A percentile compares a stretch with the other conserved stretches of the same genome.
phyloP scores from a whole-genome alignment of 2,113 vertebrate genomes.

The Hydrochoerus hydrochaeris region DNA sequence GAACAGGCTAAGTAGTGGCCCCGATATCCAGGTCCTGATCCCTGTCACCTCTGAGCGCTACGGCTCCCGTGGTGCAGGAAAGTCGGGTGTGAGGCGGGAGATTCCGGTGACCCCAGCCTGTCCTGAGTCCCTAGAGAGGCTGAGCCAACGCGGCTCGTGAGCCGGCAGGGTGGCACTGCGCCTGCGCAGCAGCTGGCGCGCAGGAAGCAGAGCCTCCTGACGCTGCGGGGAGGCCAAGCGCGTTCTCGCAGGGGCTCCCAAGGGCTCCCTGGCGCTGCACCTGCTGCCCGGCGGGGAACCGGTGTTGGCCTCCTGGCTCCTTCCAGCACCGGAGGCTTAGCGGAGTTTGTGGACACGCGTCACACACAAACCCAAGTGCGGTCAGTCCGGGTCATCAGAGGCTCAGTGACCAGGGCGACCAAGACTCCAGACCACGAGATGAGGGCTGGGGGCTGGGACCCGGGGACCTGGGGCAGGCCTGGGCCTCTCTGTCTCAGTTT shows the following conservation, averaged over 20 bases:
- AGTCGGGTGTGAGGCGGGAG: neutral
- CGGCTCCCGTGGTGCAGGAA: neutral
- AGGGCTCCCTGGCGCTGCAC: neutral
- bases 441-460: neutral
- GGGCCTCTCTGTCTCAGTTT: neutral
- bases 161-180: too few relatives aligned
- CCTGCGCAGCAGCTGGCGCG: neutral
- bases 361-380: neutral
- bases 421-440: neutral
- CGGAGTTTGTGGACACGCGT: rapidly evolving
- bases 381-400: neutral
- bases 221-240: neutral
- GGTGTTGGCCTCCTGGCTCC: neutral
- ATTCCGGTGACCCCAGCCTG: neutral
- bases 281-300: neutral
- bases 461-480: neutral
- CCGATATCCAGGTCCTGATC: neutral
- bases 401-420: neutral
- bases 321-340: neutral
- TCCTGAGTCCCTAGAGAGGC: neutral
- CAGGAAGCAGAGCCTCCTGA: neutral
- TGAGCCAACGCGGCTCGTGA: neutral
- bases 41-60: neutral
- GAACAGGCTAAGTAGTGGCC: neutral
- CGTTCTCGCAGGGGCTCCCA: neutral